Percentiles rank a stretch among this genome's conserved stretches.
These are phyloP conservation scores for Puma concolor DNA, from an alignment of 2,113 vertebrate genomes.

Conservation along the genomic window DNA sequence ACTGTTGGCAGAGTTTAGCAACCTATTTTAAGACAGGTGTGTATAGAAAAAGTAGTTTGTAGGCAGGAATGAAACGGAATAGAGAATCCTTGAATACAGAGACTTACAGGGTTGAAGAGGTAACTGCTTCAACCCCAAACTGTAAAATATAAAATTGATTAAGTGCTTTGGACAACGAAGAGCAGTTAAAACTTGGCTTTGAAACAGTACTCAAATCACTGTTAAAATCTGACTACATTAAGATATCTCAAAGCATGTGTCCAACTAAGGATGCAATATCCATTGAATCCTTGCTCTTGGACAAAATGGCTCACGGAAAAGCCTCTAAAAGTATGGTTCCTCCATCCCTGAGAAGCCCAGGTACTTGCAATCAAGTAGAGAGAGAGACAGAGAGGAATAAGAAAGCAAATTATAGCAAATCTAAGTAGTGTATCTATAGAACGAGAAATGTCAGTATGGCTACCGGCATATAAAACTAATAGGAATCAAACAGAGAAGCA, in stretches of 20 bases:
- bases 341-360: neutral
- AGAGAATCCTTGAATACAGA: neutral
- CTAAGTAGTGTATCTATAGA: neutral
- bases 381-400: neutral
- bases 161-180: conserved; percentile 7
- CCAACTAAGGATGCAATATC: neutral
- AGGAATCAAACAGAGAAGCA: conserved; percentile 10
- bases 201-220: neutral
- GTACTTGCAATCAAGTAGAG: conserved; percentile 10
- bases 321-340: neutral
- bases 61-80: conserved; percentile 23
- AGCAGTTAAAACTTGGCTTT: neutral
- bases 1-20: conserved; percentile 14
- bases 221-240: conserved; percentile 3
- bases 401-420: conserved; percentile 42
- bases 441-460: neutral
- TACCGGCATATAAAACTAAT: neutral
- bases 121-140: neutral
- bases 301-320: conserved; percentile 46
- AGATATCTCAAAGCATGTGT: conserved; percentile 47
- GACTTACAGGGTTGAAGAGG: neutral
- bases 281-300: neutral
- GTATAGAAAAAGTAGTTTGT: neutral
- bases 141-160: neutral
- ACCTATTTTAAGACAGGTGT: neutral